Conservation (phyloP, 2,113 vertebrate species). For the Leptodactylus fuscus region DNA sequence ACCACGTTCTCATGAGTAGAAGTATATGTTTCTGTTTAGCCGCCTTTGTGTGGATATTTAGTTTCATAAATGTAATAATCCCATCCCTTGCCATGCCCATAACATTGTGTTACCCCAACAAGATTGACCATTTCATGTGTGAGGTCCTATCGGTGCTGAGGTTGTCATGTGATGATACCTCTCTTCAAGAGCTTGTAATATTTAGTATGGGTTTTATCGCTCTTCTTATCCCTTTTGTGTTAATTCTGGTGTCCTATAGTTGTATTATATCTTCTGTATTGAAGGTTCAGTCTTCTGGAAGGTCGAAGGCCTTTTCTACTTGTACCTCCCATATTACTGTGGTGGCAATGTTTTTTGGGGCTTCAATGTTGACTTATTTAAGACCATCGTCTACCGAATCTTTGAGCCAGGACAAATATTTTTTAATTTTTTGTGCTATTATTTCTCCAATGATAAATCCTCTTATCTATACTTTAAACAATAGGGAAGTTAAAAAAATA, state of each 20-base stretch:
- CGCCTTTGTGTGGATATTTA: neutral
- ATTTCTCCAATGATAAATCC: neutral
- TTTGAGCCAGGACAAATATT: neutral
- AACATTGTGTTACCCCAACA: constrained; percentile 26
- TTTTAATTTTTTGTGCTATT: neutral
- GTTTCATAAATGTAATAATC: neutral
- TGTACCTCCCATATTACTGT: neutral
- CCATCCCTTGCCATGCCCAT: constrained; percentile 28
- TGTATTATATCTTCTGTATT: neutral
- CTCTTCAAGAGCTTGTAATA: neutral
- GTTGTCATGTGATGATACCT: constrained; percentile 42
- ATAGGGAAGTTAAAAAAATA: neutral
- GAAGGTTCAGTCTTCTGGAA: constrained; percentile 6
- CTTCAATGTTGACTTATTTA: neutral
- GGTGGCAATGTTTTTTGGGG: constrained; percentile 2
- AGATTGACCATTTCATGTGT: constrained; percentile 59
- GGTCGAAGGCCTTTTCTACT: neutral
- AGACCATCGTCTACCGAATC: neutral
- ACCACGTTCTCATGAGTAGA: constrained; percentile 58
- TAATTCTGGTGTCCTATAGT: constrained; percentile 49
- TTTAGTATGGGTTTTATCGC: neutral
- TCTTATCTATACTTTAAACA: neutral
- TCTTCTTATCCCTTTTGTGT: constrained; percentile 27
- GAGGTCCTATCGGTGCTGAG: constrained; percentile 19
- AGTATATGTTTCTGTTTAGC: neutral